Evolutionary conservation across 2,888 invertebrate species (phyloP).

Genomic region (Agrochola macilenta): DNA sequence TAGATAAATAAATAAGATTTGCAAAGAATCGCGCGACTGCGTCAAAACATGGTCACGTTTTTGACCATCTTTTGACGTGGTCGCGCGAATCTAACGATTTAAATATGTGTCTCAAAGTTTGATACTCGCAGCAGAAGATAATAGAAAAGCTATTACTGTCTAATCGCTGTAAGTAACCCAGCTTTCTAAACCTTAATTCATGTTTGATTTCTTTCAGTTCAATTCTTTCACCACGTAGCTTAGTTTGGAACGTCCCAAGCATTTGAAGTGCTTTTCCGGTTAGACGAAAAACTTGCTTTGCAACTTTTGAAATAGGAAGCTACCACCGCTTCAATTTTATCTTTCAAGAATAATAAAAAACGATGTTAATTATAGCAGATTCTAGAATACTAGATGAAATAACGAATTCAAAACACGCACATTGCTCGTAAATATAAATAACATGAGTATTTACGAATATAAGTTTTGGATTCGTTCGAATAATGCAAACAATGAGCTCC

Average conservation of each 20-base stretch:
- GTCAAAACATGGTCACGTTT: too few relatives aligned
- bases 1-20: too few relatives aligned
- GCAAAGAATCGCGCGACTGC: too few relatives aligned
- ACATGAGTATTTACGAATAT: slow-evolving; percentile 5
- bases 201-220: slow-evolving; percentile 27
- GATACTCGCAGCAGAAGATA: neutral
- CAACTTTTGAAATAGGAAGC: slow-evolving; percentile 1
- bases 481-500: slow-evolving; percentile 30
- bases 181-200: slow-evolving; percentile 12
- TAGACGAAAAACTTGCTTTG: slow-evolving; percentile 7
- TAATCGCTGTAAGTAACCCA: slow-evolving; percentile 27
- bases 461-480: slow-evolving; percentile 12
- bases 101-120: slow-evolving; percentile 9
- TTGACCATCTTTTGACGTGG: neutral
- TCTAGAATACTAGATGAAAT: slow-evolving; percentile 1
- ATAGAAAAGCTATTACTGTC: slow-evolving; percentile 11
- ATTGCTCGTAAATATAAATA: slow-evolving; percentile 19
- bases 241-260: slow-evolving; percentile 1
- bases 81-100: neutral
- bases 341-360: neutral
- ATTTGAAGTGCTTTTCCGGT: slow-evolving; percentile 8
- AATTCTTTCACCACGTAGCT: slow-evolving; percentile 13
- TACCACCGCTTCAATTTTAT: neutral
- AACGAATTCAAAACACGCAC: slow-evolving; percentile 3
- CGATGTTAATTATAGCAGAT: neutral